Conservation (phyloP, 2,888 invertebrate species). For the Eupithecia abbreviata region DNA sequence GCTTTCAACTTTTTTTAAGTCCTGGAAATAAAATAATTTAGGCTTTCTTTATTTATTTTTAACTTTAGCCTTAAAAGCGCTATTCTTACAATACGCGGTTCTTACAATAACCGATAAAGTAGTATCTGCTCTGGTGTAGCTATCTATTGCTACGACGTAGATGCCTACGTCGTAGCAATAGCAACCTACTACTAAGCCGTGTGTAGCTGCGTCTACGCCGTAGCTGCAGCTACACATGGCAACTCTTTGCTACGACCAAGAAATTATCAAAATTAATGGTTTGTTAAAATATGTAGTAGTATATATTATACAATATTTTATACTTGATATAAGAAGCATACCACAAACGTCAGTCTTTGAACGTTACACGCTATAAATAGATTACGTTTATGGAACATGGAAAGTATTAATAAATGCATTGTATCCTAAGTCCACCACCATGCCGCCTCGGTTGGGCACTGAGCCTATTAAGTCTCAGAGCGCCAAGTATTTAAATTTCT, state of each 20-base stretch:
- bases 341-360: neutral
- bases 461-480: neutral
- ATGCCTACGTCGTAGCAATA: neutral
- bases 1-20: neutral
- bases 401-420: neutral
- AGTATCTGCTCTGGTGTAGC: neutral
- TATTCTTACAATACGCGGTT: too few relatives aligned
- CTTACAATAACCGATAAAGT: neutral
- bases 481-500: neutral
- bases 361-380: neutral
- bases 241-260: neutral
- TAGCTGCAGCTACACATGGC: neutral
- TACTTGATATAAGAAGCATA: too few relatives aligned
- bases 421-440: neutral
- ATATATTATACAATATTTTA: too few relatives aligned
- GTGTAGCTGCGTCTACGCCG: neutral
- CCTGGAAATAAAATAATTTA: neutral
- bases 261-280: neutral
- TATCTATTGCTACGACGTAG: neutral
- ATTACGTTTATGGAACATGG: neutral
- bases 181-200: neutral
- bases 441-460: neutral
- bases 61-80: too few relatives aligned
- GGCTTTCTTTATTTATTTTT: neutral
- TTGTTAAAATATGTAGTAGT: neutral